These are phyloP conservation scores for Clarias fuscus DNA, from an alignment of 2,797 vertebrate genomes.

Conservation along the genomic window DNA sequence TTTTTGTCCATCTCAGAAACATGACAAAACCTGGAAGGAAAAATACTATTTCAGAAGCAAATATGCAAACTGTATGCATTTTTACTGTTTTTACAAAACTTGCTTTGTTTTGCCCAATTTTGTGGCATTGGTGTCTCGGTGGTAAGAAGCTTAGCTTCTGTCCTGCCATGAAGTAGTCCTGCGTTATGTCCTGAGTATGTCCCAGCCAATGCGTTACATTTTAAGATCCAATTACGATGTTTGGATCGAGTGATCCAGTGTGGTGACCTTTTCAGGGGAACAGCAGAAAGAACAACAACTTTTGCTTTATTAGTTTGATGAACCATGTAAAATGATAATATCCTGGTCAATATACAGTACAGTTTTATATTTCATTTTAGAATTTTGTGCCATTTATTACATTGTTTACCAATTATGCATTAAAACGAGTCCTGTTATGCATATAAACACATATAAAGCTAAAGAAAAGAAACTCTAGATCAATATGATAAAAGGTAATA, in stretches of 20 bases:
- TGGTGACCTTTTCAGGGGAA: no score
- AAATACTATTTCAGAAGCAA: neutral
- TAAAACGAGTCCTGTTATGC: neutral
- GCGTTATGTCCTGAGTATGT: no score
- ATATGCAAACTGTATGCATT: neutral
- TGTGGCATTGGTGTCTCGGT: no score
- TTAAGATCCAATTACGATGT: no score
- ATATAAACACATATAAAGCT: neutral
- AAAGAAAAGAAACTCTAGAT: neutral
- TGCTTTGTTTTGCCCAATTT: no score
- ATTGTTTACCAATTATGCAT: neutral
- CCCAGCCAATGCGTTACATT: no score
- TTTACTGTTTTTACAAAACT: neutral
- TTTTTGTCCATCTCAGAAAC: neutral
- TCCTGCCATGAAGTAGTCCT: no score
- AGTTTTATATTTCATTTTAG: neutral
- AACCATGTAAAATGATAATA: neutral
- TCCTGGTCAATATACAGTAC: neutral
- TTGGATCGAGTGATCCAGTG: no score
- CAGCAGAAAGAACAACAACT: no score
- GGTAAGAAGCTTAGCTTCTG: no score
- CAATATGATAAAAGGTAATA: neutral
- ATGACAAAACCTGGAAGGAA: neutral
- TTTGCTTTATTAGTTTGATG: neutral
- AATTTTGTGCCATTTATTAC: neutral